Evolutionary conservation across 2,888 invertebrate genomes (phyloP), one percentile per base, ranked within the genome.

Genomic region (Drosophila lutescens): DNA sequence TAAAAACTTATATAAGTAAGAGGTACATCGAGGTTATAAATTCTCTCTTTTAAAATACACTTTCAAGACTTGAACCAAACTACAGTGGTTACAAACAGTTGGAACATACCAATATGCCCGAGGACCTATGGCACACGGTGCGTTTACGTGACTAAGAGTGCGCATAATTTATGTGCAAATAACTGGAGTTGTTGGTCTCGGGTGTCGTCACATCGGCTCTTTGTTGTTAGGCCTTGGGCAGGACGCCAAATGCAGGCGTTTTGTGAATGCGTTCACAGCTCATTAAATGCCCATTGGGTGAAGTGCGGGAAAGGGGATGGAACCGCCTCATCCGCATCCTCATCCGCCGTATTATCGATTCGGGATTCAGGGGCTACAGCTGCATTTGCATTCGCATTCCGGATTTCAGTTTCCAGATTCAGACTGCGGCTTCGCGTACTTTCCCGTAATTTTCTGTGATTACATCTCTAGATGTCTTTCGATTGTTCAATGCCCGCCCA

Each of bases 201-300:
- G 38, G 32, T 38, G 26, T 40, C 44, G 34, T 36, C 36, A 20
- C 7, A 26, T 32, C 13, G 61, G 30, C 40, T 10, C 23, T 32
- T 60, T 44, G 61, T 38, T 38, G 61, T 23, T 47, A 61, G 72
- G 72, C 87, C 78, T 68, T 75, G 72, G 75, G 85, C 88, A 66
- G 60, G 50, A 44, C 43, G 73, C 55, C 54, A 76, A 75, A 34
- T 58, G 73, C 62, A 67, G 56, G 57, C 57, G 69, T 66, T 62
- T 63, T 69, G 65, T 44, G 61, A 66, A 58, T 70, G 76, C 76
- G 65, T 84, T 86, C 71, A 81, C 88, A 78, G 85, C 79, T 85
- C 82, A 82, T 82, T 87, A 82, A 85, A 74, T 78, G 86, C 74
- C 77, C 61, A 77, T 77, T 71, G 65, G 47, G 23, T 15, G 10